Percentiles rank a stretch among this genome's conserved stretches.
These are phyloP conservation scores for Actinemys pallida DNA, from an alignment of 2,113 vertebrate genomes.

Conservation along the genomic window DNA sequence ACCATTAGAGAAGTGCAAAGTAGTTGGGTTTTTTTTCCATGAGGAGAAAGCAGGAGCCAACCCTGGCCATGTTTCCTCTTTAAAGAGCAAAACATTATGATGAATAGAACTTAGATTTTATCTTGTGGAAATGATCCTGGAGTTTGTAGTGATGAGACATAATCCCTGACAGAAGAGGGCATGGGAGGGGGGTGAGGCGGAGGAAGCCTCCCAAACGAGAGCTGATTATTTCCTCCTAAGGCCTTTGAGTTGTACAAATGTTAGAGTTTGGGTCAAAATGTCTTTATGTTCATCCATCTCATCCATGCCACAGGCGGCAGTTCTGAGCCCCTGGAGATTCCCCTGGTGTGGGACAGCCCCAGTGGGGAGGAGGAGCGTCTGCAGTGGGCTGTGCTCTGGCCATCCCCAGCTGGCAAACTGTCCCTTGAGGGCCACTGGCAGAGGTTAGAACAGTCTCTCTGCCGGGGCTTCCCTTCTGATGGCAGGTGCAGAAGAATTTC, in stretches of 20 bases:
- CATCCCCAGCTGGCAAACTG: background rate
- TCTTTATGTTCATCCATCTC: background rate
- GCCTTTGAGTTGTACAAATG: background rate
- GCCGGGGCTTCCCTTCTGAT: background rate
- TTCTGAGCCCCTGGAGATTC: background rate
- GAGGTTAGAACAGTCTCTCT: background rate
- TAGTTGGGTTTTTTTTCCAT: slow-evolving; percentile 26
- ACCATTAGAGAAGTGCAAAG: slow-evolving; percentile 9
- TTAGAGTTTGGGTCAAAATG: background rate
- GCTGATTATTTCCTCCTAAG: slow-evolving; percentile 18
- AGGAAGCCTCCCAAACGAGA: background rate
- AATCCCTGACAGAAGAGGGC: slow-evolving; percentile 32
- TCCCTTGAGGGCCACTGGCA: no score
- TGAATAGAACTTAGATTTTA: slow-evolving; percentile 21
- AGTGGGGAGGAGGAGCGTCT: background rate
- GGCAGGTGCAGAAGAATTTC: background rate
- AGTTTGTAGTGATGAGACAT: slow-evolving; percentile 4
- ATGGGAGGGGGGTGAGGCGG: background rate
- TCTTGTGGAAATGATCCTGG: slow-evolving; percentile 40
- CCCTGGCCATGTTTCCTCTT: background rate
- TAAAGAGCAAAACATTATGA: slow-evolving; percentile 19
- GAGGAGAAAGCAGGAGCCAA: slow-evolving; percentile 27
- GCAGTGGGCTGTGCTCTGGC: background rate
- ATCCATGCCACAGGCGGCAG: rapidly evolving
- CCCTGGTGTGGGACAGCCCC: background rate